Evolutionary conservation across 30 jellyfish, hydroid and myxozoan genomes (phyloP).

Genomic region (Sanderia malayensis): DNA sequence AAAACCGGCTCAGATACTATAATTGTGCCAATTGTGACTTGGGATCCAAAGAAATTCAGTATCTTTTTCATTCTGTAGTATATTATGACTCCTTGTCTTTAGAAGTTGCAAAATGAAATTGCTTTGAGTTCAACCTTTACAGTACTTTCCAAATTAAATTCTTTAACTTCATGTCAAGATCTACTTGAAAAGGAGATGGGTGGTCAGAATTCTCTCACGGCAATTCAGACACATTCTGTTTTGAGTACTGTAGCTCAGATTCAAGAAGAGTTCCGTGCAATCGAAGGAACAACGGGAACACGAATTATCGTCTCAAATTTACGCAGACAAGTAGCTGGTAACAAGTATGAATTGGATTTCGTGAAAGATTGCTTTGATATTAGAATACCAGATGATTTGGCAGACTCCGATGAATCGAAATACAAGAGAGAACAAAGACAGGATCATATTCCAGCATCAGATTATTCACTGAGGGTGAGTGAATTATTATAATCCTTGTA

Average conservation of each 20-base stretch:
- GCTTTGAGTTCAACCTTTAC: no score
- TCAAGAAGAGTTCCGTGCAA: conserved; percentile 68
- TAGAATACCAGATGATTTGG: conserved; percentile 83
- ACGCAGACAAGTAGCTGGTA: conserved; percentile 50
- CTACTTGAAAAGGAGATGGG: conserved; percentile 51
- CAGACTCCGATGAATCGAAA: conserved; percentile 76
- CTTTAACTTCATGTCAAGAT: conserved; percentile 20
- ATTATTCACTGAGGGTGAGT: conserved; percentile 92
- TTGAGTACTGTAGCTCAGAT: conserved; percentile 37
- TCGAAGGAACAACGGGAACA: conserved; percentile 73
- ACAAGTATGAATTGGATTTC: conserved; percentile 69
- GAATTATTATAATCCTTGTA: no score
- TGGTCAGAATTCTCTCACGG: conserved; percentile 46
- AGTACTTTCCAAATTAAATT: not conserved
- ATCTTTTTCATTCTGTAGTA: no score
- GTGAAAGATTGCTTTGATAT: conserved; percentile 63
- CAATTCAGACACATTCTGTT: conserved; percentile 64
- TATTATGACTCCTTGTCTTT: no score
- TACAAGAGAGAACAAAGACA: conserved; percentile 91
- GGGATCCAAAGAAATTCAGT: conserved; percentile 77
- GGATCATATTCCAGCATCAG: conserved; percentile 95
- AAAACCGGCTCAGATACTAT: conserved; percentile 68
- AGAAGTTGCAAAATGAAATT: no score
- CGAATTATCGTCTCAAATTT: conserved; percentile 75
- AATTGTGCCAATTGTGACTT: conserved; percentile 83